Evolutionary conservation across 2,797 vertebrate species (phyloP), one percentile per base, ranked within the genome.

Genomic region (Crossoptilon crossoptilon): DNA sequence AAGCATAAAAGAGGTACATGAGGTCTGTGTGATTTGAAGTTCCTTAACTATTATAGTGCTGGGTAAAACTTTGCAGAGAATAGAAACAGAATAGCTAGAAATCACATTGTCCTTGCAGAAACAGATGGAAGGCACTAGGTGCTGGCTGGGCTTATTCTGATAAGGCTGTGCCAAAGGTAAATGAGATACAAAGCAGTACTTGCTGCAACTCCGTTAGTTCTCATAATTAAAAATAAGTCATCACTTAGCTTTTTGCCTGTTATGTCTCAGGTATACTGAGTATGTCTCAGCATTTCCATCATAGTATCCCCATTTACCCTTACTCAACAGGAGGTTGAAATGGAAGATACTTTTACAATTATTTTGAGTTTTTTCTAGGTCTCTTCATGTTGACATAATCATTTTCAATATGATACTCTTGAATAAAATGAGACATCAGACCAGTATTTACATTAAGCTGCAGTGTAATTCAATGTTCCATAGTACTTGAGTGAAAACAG

Each of bases 311-410:
- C 35, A 51, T 73, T 88, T 78, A 21, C 9, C 51, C 27, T 81
- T 51, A 63, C 10, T 86, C 67, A 67, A 23, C 22, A 79, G 56
- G 11, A 73, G 33, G 26, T 39, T 73, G 37, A 41, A 78, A 24
- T 63, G 33, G 60, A 79, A 93, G n/a, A 7, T 73, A 37, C 27
- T 86, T 75, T 31, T 67, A 27, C 35, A 75, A 71, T 87, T 88
- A 76, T 79, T 93, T 91, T 70, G 44, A 58, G 16, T 84, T 91
- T 83, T 72, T 72, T 70, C 77, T 77, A 64, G 23, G 64, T 84
- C 90, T 90, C 76, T 82, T 84, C 77, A 51, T 82, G 64, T 67
- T 68, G 77, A 79, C 74, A 87, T 16, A 49, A 77, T 82, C 33
- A 62, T 86, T 77, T 88, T 82, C 64, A 76, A 29, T 70, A 76